Base-by-base conservation (phyloP, 2,888 invertebrate genomes). In the Arge pagana region DNA sequence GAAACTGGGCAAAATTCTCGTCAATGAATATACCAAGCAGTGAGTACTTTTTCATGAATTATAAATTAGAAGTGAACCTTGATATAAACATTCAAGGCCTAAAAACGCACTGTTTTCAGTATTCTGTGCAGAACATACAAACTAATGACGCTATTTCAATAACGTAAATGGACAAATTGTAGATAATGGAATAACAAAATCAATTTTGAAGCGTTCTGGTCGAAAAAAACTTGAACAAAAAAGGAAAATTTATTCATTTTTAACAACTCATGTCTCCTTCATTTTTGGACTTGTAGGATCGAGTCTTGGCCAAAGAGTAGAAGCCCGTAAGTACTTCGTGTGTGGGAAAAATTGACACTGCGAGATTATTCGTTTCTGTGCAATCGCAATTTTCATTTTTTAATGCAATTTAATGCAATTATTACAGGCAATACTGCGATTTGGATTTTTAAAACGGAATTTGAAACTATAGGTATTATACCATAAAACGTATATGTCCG, bases 311-410 rank as follows among this genome's bases (percentile, higher is more conserved):
- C 16, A 35, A 35, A 35, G 7, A 35, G 35, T 35, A 35, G 35
- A 16, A 10, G 18, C 18, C 8, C 8, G 7, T 15, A 10, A 6
- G 15, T 35, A 35, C 35, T 35, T 35, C 10, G 18, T 35, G 7
- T 35, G 15, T 35, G 35, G 16, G 18, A 3, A 35, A 35, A 3
- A 11, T 4, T 16, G 7, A 18, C 35, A 18, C 35, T 35, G 35
- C 18, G 16, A 15, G 16, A 35, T 35, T 7, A 35, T 35, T 35
- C 13, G 7, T 35, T 35, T 35, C 18, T 35, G 7, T 18, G n/a
- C 10, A 13, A 35, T 35, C 18, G 35, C 35, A 35, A 15, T 35
- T 35, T 35, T 15, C 15, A 35, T 35, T 35, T 35, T 35, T 35
- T 13, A 15, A 35, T 35, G 35, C 35, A 35, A 15, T 35, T 16